These are phyloP conservation scores for Aphaenogaster rudis DNA, from an alignment of 1,140 invertebrate genomes.

Conservation along the genomic window DNA sequence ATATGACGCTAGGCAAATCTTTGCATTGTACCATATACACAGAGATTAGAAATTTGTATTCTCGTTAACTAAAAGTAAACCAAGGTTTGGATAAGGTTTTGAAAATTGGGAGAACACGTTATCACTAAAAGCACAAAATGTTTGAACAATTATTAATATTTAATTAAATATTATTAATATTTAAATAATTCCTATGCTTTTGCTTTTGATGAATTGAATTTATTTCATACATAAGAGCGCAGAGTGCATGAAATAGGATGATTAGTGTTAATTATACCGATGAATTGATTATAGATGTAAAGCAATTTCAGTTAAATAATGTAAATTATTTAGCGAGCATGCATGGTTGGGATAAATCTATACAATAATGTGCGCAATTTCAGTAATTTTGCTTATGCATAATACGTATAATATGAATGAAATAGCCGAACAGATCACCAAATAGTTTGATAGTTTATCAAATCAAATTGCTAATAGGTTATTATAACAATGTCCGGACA, in stretches of 20 bases:
- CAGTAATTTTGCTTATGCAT: background rate
- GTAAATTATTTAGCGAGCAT: slow-evolving; percentile 20
- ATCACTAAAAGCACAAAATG: background rate
- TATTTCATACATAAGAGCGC: background rate
- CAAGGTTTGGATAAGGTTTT: background rate
- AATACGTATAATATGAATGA: background rate
- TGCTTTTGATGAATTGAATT: background rate
- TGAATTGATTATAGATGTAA: slow-evolving; percentile 31
- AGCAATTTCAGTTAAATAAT: slow-evolving; percentile 27
- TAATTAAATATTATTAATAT: background rate
- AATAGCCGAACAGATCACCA: background rate
- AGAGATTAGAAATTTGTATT: background rate
- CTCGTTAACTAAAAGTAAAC: background rate
- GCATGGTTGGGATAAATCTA: background rate
- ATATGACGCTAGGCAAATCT: too few species aligned
- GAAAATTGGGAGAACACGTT: background rate
- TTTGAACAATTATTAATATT: background rate
- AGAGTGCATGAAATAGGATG: background rate
- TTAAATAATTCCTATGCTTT: slow-evolving; percentile 9
- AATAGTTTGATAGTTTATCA: background rate
- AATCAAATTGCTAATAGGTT: background rate
- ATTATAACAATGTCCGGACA: background rate
- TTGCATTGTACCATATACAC: too few species aligned
- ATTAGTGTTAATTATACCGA: slow-evolving; percentile 35
- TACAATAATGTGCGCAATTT: background rate